These are phyloP conservation scores for Okapia johnstoni DNA, from an alignment of 2,113 vertebrate genomes.

Conservation along the genomic window DNA sequence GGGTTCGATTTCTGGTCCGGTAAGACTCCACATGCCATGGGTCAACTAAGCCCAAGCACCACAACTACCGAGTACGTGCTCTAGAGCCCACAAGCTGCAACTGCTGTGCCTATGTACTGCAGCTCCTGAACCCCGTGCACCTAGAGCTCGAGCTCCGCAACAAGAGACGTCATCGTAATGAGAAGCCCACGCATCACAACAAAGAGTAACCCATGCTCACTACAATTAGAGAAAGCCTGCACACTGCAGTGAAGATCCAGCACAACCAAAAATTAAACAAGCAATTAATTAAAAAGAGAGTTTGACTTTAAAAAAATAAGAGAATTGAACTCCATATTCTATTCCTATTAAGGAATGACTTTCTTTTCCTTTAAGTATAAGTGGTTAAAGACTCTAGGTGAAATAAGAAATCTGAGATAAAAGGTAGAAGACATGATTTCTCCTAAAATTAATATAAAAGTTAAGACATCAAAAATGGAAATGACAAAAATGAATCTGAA, in stretches of 20 bases:
- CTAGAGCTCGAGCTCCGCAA: background rate
- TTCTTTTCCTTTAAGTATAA: background rate
- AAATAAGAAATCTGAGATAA: background rate
- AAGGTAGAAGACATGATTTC: background rate
- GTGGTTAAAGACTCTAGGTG: background rate
- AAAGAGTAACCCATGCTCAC: background rate
- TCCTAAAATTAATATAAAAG: background rate
- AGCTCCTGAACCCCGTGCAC: accelerated
- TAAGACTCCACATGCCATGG: background rate
- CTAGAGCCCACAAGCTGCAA: background rate
- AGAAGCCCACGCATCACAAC: background rate
- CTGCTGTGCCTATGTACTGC: background rate
- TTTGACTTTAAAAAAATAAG: background rate
- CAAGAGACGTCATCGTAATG: background rate
- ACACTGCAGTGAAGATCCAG: background rate
- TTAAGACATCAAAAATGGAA: background rate
- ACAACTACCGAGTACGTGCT: background rate
- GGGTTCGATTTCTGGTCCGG: background rate
- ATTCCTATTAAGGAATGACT: background rate
- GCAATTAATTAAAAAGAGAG: background rate
- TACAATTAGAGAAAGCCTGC: background rate
- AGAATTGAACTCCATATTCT: background rate
- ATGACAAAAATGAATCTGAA: background rate
- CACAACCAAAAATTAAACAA: background rate
- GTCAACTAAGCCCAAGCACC: background rate